Conservation (phyloP, 2,797 vertebrate genomes). For the Spondyliosoma cantharus region DNA sequence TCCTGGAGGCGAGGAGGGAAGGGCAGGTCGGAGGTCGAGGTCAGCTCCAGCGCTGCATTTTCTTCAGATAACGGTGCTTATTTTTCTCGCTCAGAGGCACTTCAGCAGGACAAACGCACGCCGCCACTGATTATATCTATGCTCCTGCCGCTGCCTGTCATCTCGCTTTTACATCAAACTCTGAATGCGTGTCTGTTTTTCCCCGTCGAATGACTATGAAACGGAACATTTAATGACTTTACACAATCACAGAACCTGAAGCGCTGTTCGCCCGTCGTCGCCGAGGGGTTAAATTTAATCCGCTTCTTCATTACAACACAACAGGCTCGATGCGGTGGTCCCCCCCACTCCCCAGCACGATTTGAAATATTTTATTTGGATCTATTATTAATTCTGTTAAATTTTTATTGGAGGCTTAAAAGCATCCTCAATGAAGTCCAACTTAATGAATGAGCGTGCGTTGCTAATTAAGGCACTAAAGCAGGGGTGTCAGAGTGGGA, state of each 20-base stretch:
- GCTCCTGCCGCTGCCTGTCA: background rate
- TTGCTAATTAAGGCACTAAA: conserved; percentile 66
- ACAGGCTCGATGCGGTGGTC: background rate
- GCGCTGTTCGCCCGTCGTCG: background rate
- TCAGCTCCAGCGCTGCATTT: background rate
- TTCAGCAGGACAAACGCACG: background rate
- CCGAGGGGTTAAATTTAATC: conserved; percentile 8
- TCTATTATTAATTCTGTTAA: conserved; percentile 56
- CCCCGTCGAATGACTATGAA: background rate
- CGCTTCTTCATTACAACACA: conserved; percentile 15
- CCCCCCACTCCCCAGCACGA: background rate
- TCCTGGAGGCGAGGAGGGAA: background rate
- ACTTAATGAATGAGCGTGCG: conserved; percentile 54
- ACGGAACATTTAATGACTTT: background rate
- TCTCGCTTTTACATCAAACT: background rate
- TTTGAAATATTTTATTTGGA: conserved; percentile 21
- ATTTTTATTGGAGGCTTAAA: conserved; percentile 41
- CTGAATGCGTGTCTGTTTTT: background rate
- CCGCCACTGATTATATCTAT: background rate
- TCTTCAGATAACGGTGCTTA: background rate
- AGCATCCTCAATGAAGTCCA: conserved; percentile 35
- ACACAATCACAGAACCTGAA: background rate
- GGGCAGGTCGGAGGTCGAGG: background rate
- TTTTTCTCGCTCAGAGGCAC: background rate
- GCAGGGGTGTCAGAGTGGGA: conserved; percentile 34